These are phyloP conservation scores for Noctua comes DNA, from an alignment of 2,888 invertebrate genomes.

Conservation along the genomic window DNA sequence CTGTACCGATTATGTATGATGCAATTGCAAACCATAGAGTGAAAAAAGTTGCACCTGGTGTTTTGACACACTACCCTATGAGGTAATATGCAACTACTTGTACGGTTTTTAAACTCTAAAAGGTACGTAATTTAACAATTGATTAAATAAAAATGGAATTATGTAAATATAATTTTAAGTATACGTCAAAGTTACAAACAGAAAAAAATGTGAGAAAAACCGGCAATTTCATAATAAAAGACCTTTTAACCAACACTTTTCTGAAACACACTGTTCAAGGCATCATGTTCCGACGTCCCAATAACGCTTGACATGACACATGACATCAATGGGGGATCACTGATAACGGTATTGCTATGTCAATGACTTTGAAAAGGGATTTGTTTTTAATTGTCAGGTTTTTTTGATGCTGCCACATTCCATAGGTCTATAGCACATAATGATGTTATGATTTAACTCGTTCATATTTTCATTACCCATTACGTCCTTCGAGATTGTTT, in stretches of 20 bases:
- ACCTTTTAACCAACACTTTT: background rate
- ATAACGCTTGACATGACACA: slow-evolving; percentile 34
- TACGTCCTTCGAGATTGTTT: background rate
- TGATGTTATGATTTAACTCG: background rate
- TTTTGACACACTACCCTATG: no score
- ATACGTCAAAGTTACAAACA: no score
- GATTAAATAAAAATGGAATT: no score
- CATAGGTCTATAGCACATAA: background rate
- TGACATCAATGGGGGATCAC: slow-evolving; percentile 27
- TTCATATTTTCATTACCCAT: background rate
- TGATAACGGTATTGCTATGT: slow-evolving; percentile 20
- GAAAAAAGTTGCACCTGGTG: no score
- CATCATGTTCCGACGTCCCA: slow-evolving; percentile 19
- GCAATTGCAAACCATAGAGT: no score
- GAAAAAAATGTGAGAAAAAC: no score
- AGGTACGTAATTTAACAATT: no score
- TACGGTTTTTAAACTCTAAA: no score
- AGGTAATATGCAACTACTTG: no score
- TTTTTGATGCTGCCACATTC: slow-evolving; percentile 1
- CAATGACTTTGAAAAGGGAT: slow-evolving; percentile 12
- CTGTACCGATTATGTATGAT: no score
- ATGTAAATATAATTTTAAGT: no score
- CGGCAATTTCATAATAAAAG: no score
- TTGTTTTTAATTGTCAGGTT: background rate
- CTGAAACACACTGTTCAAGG: background rate